phyloP scores from a whole-genome alignment of 2,797 vertebrate species.

The Vireo griseus region DNA sequence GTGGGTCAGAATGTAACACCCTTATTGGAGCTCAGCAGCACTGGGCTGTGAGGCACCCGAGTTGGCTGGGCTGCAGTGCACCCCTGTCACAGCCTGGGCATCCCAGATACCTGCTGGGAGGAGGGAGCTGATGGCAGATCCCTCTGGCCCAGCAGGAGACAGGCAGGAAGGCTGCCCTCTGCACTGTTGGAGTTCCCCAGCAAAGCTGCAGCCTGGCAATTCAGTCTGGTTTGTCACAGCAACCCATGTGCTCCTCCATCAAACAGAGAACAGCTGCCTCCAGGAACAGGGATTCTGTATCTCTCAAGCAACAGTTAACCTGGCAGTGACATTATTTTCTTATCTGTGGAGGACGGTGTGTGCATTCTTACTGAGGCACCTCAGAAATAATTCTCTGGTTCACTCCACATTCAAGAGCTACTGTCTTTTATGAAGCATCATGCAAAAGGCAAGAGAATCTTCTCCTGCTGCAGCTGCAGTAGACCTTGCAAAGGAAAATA shows the following conservation, averaged over 20 bases:
- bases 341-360: not conserved
- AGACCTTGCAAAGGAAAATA: conserved; percentile 19
- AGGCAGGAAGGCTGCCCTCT: not conserved
- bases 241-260: not conserved
- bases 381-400: conserved; percentile 7
- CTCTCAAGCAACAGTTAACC: conserved; percentile 20
- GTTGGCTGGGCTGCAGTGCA: not conserved
- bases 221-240: not conserved
- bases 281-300: not conserved
- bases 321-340: conserved; percentile 25
- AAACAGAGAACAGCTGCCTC: not conserved
- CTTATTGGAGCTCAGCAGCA: not conserved
- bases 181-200: fast-evolving
- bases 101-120: not conserved
- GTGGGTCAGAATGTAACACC: not conserved
- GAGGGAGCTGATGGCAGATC: not conserved
- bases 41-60: not conserved
- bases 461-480: not conserved
- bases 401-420: not conserved
- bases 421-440: conserved; percentile 8
- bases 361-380: not conserved
- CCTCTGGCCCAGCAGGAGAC: not conserved
- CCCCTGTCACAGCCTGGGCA: not conserved
- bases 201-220: not conserved
- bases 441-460: not conserved